Evolutionary conservation across 2,113 vertebrate species (phyloP), one percentile per base, ranked within the genome.

Genomic region (Numenius arquata): DNA sequence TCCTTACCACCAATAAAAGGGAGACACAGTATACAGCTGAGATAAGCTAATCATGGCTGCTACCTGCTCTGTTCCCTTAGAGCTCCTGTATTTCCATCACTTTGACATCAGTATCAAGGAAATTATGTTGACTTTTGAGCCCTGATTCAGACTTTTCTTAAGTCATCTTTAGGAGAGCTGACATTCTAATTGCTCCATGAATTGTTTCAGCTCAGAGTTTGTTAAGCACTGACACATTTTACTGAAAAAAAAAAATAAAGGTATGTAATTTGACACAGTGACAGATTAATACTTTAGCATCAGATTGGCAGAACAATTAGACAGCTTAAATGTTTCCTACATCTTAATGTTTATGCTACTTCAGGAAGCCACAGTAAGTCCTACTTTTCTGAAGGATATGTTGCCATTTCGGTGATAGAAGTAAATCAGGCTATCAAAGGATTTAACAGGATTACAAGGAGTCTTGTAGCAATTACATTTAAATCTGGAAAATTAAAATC

Each of bases 401-500:
- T 97, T 96, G 79, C 83, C 71, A 94, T 95, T 97, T 96, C 88
- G 78, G 81, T 95, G 95, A 93, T 83, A 97, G 93, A 96, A 98
- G 85, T 96, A 97, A 98, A 96, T 97, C 97, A 97, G 80, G 96
- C 85, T 98, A 96, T 96, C 93, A 95, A 95, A 96, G 94, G 95
- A 97, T 97, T 97, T 97, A 97, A 97, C 75, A 91, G 92, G 90
- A 97, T 97, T 98, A 97, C 16, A 77, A 94, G 73, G 63, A 96
- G 85, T 88, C 86, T 97, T 90, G 80, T 93, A 95, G 93, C 96
- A 97, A 97, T 97, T 97, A 96, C 55, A 94, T 45, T 71, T 95
- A 97, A 98, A 96, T 96, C 96, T 96, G 95, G 94, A 97, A 97
- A 97, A 97, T 97, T 97, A 93, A 98, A 98, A 98, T 96, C 88